Evolutionary conservation across 2,888 invertebrate species (phyloP).

Genomic region (Encarsia formosa): DNA sequence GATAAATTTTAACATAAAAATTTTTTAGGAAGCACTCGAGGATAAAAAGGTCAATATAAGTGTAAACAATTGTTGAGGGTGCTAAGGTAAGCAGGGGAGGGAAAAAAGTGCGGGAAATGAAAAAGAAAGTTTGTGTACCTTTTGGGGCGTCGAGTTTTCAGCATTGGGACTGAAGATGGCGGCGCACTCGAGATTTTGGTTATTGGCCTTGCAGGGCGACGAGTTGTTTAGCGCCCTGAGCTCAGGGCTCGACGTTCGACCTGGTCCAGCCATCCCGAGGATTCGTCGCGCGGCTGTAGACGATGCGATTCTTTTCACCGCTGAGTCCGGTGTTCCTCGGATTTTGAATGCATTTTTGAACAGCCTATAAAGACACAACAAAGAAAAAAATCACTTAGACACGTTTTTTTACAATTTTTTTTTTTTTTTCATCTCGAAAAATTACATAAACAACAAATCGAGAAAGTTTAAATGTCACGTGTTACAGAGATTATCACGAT

Average conservation of each 20-base stretch:
- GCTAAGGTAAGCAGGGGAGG: background rate
- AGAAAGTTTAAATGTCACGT: too few relatives aligned
- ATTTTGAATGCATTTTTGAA: slow-evolving; percentile 47
- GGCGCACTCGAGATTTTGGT: slow-evolving; percentile 40
- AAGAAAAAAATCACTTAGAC: slow-evolving; percentile 8
- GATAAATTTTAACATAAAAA: too few relatives aligned
- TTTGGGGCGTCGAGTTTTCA: slow-evolving; percentile 38
- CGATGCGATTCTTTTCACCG: slow-evolving; percentile 32
- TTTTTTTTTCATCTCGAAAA: too few relatives aligned
- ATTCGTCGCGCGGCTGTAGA: slow-evolving; percentile 34
- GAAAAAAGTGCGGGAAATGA: slow-evolving; percentile 19
- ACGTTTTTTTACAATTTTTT: too few relatives aligned
- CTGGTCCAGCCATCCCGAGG: slow-evolving; percentile 40
- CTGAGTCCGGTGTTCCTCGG: slow-evolving; percentile 41
- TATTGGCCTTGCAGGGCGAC: slow-evolving; percentile 23
- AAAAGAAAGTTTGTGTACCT: slow-evolving; percentile 34
- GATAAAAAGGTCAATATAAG: too few relatives aligned
- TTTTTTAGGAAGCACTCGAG: too few relatives aligned
- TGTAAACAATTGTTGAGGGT: background rate
- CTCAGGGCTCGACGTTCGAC: slow-evolving; percentile 37
- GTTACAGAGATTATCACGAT: too few relatives aligned
- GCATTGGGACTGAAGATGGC: slow-evolving; percentile 32
- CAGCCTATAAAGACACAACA: slow-evolving; percentile 34
- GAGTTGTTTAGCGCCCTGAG: too few relatives aligned
- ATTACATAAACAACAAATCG: too few relatives aligned